Conservation (phyloP, 2,888 invertebrate species). For the Mellilla xanthometata region DNA sequence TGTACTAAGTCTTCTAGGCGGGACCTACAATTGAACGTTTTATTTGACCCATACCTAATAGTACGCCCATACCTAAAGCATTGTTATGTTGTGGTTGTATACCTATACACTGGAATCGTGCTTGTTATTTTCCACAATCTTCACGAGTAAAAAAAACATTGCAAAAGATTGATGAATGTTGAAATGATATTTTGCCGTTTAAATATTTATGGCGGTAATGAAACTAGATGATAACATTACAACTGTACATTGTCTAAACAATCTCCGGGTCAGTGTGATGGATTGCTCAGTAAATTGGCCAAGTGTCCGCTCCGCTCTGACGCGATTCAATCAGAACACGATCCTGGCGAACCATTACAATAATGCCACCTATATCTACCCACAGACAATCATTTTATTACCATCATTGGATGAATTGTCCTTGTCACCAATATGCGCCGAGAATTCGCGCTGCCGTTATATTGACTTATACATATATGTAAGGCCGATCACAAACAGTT, state of each 20-base stretch:
- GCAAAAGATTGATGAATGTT: too few relatives aligned
- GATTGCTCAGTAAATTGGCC: constrained; percentile 6
- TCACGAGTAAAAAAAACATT: too few relatives aligned
- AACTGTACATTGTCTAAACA: constrained; percentile 6
- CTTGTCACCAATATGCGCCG: constrained; percentile 6
- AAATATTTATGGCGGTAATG: too few relatives aligned
- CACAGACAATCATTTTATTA: constrained; percentile 18
- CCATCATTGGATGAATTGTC: constrained; percentile 14
- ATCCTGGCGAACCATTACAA: neutral
- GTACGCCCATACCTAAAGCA: too few relatives aligned
- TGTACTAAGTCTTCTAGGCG: too few relatives aligned
- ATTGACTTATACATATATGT: constrained; percentile 1
- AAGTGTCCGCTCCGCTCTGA: constrained; percentile 6
- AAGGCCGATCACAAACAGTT: neutral
- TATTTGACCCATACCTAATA: too few relatives aligned
- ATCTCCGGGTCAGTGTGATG: constrained; percentile 2
- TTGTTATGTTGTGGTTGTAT: too few relatives aligned
- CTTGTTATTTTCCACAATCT: too few relatives aligned
- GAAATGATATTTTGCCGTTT: too few relatives aligned
- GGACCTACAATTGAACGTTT: too few relatives aligned
- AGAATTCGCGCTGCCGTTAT: neutral
- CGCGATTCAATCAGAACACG: constrained; percentile 17
- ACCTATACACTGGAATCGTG: too few relatives aligned
- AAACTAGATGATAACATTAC: too few relatives aligned
- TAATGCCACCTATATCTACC: neutral